Base-by-base conservation (phyloP, 2,797 vertebrate genomes). In the Acrossocheilus wenchowensis region DNA sequence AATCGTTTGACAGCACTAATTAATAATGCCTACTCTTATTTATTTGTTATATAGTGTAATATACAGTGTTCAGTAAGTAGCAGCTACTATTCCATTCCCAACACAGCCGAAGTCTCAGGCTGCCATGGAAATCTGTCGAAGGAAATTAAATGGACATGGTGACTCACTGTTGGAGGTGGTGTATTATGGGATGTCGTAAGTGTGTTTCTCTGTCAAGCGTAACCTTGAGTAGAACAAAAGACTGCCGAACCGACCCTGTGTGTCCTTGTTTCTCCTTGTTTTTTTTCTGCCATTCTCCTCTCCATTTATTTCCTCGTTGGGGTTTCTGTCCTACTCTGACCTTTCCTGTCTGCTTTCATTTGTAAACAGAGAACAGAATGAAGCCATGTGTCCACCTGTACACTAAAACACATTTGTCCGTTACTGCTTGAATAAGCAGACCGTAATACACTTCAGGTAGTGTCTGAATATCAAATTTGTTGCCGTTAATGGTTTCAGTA, bases 221-320 rank as follows among this genome's bases (percentile, higher is more conserved):
- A 81, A 81, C 88, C 88, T 89, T 89, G 84, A 81, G 54, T 45
- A 14, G 48, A 84, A 84, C 64, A 89, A 88, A 87, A 82, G 71
- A 69, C 54, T 60, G 52, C 14, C 14, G 39, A 64, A 81, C 80
- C 72, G 11, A 21, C 34, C 66, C n/a, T 8, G 15, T 79, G 34
- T 68, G 36, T 72, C 73, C 85, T 57, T 15, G 30, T 26, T 45
- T 64, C 50, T 45, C 77, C 52, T 71, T 79, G 43, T 9, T 54
- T 78, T 78, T n/a, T 36, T 34, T 23, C 69, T 62, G 69, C 14
- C 48, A 39, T 26, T 48, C n/a, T 57, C 45, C n/a, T n/a, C 68
- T 64, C 30, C 57, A 73, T 66, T 81, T 41, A 69, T 77, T 41
- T 79, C 39, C 43, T 71, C 34, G 23, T 78, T 71, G 68, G 41